Percentiles rank a stretch among this genome's conserved stretches.
Evolutionary conservation across 2,888 invertebrate genomes (phyloP).

Genomic region (Dyspetes luteomarginatus): DNA sequence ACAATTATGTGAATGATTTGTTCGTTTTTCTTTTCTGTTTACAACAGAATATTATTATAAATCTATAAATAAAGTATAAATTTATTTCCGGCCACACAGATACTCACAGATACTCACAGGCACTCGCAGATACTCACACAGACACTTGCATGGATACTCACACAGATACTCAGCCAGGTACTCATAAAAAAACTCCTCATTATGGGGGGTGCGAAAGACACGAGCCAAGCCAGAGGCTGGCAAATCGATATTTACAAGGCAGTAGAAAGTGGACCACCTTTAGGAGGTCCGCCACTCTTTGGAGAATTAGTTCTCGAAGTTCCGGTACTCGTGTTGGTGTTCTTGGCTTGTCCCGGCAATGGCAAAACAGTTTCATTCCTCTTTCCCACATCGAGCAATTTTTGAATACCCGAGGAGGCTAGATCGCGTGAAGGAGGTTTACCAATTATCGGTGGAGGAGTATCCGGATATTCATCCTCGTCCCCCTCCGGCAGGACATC

Average conservation of each 20-base stretch:
- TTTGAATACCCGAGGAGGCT: conserved; percentile 77
- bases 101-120: no score
- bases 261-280: conserved; percentile 71
- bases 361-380: conserved; percentile 54
- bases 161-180: no score
- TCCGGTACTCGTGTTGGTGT: conserved; percentile 64
- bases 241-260: conserved; percentile 73
- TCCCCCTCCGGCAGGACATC: conserved; percentile 56
- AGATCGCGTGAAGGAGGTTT: conserved; percentile 75
- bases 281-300: conserved; percentile 56
- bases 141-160: no score
- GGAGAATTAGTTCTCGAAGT: conserved; percentile 68
- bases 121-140: no score
- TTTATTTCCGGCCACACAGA: no score
- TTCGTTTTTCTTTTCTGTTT: conserved; percentile 5
- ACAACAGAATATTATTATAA: conserved; percentile 5
- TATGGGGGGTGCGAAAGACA: no score
- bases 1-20: conserved; percentile 9
- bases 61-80: no score
- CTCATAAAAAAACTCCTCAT: no score
- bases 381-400: conserved; percentile 73
- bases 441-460: conserved; percentile 59
- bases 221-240: no score
- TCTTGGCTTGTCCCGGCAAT: conserved; percentile 39
- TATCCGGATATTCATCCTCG: conserved; percentile 53